A percentile compares a stretch with the other conserved stretches of the same genome.
phyloP scores from a whole-genome alignment of 2,888 invertebrate genomes.

The Balanococcus diminutus region DNA sequence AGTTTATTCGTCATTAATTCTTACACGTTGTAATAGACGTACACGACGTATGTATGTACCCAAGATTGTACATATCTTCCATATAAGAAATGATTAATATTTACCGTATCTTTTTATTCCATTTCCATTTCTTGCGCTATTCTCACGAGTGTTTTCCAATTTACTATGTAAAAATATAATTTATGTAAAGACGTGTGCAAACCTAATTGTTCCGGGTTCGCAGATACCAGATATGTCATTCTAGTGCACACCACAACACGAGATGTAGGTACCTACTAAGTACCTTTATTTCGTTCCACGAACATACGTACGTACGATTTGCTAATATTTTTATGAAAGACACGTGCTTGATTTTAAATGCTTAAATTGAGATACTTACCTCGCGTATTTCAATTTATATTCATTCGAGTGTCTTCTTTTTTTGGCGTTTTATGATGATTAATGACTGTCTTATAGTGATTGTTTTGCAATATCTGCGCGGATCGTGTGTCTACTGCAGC shows the following conservation, averaged over 20 bases:
- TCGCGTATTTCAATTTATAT: neutral
- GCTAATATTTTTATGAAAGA: conserved; percentile 13
- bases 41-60: neutral
- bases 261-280: neutral
- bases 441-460: neutral
- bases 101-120: neutral
- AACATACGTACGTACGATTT: neutral
- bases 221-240: no score
- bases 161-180: neutral
- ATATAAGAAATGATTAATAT: conserved; percentile 21
- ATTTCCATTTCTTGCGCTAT: neutral
- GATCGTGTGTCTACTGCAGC: neutral
- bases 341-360: neutral
- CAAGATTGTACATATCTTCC: neutral
- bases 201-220: conserved; percentile 28
- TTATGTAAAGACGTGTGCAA: conserved; percentile 16
- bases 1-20: neutral
- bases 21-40: neutral
- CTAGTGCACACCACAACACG: neutral
- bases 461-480: neutral
- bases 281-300: no score
- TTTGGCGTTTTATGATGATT: neutral
- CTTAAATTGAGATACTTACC: neutral
- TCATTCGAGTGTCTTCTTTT: neutral
- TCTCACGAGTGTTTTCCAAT: conserved; percentile 12